Evolutionary conservation across 2,797 vertebrate species (phyloP), one percentile per base, ranked within the genome.

Genomic region (Moxostoma hubbsi): DNA sequence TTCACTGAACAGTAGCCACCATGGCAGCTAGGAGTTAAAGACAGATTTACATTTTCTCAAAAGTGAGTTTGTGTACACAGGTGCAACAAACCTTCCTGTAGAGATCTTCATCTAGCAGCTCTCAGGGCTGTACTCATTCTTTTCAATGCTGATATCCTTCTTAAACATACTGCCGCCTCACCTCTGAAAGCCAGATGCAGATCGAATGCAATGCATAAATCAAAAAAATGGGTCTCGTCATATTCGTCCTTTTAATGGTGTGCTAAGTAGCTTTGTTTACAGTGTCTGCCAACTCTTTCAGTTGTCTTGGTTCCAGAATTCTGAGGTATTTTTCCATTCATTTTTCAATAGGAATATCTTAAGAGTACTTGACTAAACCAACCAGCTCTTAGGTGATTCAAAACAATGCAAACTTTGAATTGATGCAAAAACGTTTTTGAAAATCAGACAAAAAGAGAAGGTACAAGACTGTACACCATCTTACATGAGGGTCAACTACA

Each of bases 131-230:
- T 97, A 99, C 24, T 97, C 93, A 9, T 99, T 97, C 16, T 96
- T 91, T 13, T 99, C 97, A 79, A 86, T 75, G 7, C 77, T 90
- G 10, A 87, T 83, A 85, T 93, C 90, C 89, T 94, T 97, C 87
- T 93, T 97, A 95, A 97, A 99, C 87, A 97, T 84, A 50, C 97
- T 99, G 89, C 97, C 99, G 92, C 2, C 97, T 95, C 65, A 99
- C 87, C 88, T 99, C 98, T 99, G 89, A 73, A 8, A 66, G 54
- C 16, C 64, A 75, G 8, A 49, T 24, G 43, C 57, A 77, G 45
- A 59, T 55, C 3, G 15, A 57, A 15, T 7, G 16, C 15, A 66
- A 58, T 43, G 12, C 5, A 64, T 54, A 46, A 55, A 18, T 18
- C 5, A 6, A 45, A 49, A 64, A 9, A 54, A 2, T 24, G 18